Conservation (phyloP, 2,113 vertebrate species). For the Isurus oxyrinchus region DNA sequence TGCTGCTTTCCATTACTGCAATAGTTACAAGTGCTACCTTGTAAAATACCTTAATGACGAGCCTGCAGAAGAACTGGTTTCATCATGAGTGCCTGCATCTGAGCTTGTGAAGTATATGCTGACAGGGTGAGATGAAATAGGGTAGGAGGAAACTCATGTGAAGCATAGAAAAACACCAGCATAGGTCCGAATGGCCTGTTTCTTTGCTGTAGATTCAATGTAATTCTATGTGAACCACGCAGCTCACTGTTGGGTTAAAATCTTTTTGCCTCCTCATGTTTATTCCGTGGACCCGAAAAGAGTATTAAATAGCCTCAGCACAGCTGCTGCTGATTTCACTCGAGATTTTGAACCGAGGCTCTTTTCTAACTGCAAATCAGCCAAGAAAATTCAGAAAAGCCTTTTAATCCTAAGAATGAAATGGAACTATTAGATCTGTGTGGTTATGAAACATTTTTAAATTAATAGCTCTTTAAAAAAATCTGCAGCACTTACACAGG, state of each 20-base stretch:
- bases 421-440: slow-evolving; percentile 22
- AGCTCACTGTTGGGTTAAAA: not conserved
- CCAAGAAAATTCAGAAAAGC: slow-evolving; percentile 28
- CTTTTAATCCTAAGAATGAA: slow-evolving; percentile 32
- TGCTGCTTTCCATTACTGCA: not conserved
- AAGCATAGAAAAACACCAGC: not conserved
- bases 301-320: not conserved
- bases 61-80: not conserved
- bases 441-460: slow-evolving; percentile 29
- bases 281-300: not conserved
- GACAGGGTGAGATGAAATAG: not conserved
- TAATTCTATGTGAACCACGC: not conserved
- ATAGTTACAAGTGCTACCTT: not conserved
- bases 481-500: slow-evolving; percentile 21
- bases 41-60: not conserved
- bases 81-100: not conserved
- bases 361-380: slow-evolving; percentile 28
- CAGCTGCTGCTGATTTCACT: slow-evolving; percentile 29
- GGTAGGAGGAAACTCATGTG: not conserved
- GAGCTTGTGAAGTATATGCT: not conserved
- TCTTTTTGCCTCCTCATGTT: not conserved
- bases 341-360: not conserved
- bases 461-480: slow-evolving; percentile 10
- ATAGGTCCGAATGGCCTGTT: not conserved
- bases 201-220: not conserved